These are phyloP conservation scores for Zophobas morio DNA, from an alignment of 1,140 invertebrate species.

Conservation along the genomic window DNA sequence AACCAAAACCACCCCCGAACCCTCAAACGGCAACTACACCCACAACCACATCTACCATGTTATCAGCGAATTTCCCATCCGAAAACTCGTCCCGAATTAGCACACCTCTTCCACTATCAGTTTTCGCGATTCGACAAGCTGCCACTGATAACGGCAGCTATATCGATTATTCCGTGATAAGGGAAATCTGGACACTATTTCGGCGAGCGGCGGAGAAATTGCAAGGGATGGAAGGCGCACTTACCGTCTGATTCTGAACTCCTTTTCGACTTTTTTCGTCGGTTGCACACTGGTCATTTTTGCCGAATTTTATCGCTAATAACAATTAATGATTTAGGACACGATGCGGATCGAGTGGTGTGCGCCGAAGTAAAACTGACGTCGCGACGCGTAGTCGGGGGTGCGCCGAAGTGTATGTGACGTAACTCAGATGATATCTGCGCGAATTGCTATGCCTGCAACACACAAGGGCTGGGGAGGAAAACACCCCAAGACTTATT, in stretches of 20 bases:
- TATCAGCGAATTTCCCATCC: background rate
- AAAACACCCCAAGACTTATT: slow-evolving; percentile 38
- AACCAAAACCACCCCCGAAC: background rate
- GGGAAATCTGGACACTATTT: background rate
- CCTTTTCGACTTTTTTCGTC: slow-evolving; percentile 30
- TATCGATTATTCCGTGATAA: slow-evolving; percentile 44
- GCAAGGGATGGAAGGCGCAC: background rate
- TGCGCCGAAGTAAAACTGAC: slow-evolving; percentile 36
- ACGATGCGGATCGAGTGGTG: slow-evolving; percentile 10
- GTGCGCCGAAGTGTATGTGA: slow-evolving; percentile 44
- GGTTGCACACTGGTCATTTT: slow-evolving; percentile 45
- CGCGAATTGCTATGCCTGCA: slow-evolving; percentile 46
- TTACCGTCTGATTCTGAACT: slow-evolving; percentile 48
- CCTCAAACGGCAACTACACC: background rate
- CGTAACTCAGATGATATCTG: slow-evolving; percentile 45
- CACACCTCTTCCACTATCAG: background rate
- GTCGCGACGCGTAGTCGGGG: slow-evolving; percentile 41
- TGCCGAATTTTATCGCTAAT: background rate
- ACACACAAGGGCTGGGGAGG: slow-evolving; percentile 33
- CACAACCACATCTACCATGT: background rate
- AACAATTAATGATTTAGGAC: slow-evolving; percentile 39
- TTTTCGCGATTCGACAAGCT: slow-evolving; percentile 9
- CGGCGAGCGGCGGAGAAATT: background rate
- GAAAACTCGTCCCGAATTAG: background rate
- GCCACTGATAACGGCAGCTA: slow-evolving; percentile 24